Evolutionary conservation across 2,888 invertebrate species (phyloP).

Genomic region (Cosmopolites sordidus): DNA sequence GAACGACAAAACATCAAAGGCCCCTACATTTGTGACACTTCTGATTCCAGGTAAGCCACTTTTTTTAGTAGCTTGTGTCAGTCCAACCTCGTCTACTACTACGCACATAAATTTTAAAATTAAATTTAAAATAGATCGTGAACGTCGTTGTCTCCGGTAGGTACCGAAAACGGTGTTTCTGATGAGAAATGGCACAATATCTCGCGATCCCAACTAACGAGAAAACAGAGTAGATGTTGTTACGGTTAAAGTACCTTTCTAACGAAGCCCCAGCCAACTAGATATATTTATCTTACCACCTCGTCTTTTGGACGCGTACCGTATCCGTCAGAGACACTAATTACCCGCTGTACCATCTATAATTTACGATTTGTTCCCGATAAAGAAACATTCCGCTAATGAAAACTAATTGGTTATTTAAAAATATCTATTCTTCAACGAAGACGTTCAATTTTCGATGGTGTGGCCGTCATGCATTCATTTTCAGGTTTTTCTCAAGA

Average conservation of each 20-base stretch:
- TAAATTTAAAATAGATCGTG: background rate
- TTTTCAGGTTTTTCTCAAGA: too few species aligned
- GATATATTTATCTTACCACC: constrained; percentile 24
- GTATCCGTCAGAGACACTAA: constrained; percentile 26
- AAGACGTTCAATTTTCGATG: too few species aligned
- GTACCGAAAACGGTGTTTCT: background rate
- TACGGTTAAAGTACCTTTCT: constrained; percentile 14
- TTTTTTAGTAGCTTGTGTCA: too few species aligned
- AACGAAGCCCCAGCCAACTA: constrained; percentile 22
- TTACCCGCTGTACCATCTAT: constrained; percentile 22
- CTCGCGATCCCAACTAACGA: background rate
- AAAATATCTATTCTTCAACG: background rate
- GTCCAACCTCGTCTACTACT: too few species aligned
- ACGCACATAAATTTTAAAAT: too few species aligned
- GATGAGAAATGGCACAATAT: constrained; percentile 5
- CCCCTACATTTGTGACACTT: too few species aligned
- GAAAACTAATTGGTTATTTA: constrained; percentile 1
- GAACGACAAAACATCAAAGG: too few species aligned
- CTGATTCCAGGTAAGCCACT: too few species aligned
- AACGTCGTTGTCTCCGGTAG: background rate
- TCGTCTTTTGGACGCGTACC: constrained; percentile 19
- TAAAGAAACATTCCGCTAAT: background rate
- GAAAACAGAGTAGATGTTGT: constrained; percentile 11
- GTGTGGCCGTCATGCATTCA: too few species aligned
- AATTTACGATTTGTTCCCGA: constrained; percentile 15